Base-by-base conservation (phyloP, 2,113 vertebrate species). In the Neopipo cinnamomea region DNA sequence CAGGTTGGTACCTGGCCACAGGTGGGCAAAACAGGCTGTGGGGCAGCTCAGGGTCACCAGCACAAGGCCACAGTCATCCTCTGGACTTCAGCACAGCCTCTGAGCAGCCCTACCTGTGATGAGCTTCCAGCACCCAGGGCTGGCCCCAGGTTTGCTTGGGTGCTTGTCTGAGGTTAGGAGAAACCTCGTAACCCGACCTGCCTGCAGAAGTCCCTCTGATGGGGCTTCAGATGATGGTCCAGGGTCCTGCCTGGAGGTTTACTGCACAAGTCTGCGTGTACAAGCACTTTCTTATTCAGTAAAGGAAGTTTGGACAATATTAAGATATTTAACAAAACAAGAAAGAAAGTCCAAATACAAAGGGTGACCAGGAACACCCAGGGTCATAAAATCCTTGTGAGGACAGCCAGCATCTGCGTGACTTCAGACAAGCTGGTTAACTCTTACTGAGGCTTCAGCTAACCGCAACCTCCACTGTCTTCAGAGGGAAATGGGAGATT, bases 371-470 rank as follows among this genome's bases (percentile, higher is more conserved):
- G 72, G n/a, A 91, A 82, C 11, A 81, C 14, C 18, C 77, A 44
- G 31, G 15, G 4, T 58, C 46, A 56, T 44, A 88, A 88, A 87
- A 91, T 67, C 37, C 14, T 76, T 52, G 8, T 42, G 56, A 52
- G 31, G 27, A 63, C 75, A 47, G 53, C 4, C 5, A 82, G 56
- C 0, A 0, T 70, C 58, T 77, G 44, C 49, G 28, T 0, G 1
- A 70, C n/a, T 67, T 88, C 66, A 91, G 77, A 70, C 59, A 49
- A 52, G 41, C 27, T 67, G n/a, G 23, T 71, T 88, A 91, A 88
- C 49, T 39, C 35, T 53, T 72, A 11, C 17, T 62, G 59, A 65
- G 39, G 56, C 37, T 56, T 81, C 74, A 76, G 89, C 2, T 91
- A 94, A 94, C 62, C 62, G 72, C 62, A 95, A 24, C 15, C 30